A percentile compares a stretch with the other conserved stretches of the same genome.
Conservation (phyloP, 2,888 invertebrate species). For the Galerucella calmariensis region DNA sequence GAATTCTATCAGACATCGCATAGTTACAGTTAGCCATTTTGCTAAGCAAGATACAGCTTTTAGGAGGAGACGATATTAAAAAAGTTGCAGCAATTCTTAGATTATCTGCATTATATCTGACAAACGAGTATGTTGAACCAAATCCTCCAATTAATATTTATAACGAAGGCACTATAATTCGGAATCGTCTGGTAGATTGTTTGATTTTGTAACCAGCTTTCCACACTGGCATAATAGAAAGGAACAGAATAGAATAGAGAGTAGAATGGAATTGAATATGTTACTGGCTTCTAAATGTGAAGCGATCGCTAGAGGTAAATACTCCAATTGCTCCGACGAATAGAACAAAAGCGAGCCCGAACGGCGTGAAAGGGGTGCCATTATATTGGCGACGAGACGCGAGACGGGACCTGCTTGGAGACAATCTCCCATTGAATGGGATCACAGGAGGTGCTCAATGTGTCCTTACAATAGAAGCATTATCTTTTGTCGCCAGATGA, state of each 20-base stretch:
- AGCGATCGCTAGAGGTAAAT: conserved; percentile 56
- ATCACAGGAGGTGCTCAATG: conserved; percentile 65
- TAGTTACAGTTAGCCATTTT: too few relatives aligned
- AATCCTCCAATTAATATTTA: conserved; percentile 10
- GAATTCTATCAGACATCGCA: too few relatives aligned
- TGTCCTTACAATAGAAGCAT: conserved; percentile 65
- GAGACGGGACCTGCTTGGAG: conserved; percentile 55
- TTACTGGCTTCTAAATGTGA: conserved; percentile 45
- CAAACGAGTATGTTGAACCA: background rate
- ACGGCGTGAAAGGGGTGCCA: conserved; percentile 62
- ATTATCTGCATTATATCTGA: background rate
- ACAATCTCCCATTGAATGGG: conserved; percentile 64
- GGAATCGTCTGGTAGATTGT: conserved; percentile 36
- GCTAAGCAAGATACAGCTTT: too few relatives aligned
- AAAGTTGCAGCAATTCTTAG: too few relatives aligned
- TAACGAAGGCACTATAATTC: conserved; percentile 7
- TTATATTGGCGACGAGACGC: conserved; percentile 57
- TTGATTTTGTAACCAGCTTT: conserved; percentile 35
- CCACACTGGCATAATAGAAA: conserved; percentile 31
- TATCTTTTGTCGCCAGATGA: conserved; percentile 67
- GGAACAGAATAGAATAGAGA: conserved; percentile 33
- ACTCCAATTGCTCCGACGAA: conserved; percentile 58
- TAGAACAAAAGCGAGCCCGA: conserved; percentile 63
- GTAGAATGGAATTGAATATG: conserved; percentile 42
- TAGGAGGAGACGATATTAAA: too few relatives aligned